Percentiles rank a stretch among this genome's conserved stretches.
phyloP scores from a whole-genome alignment of 2,888 invertebrate genomes.

The Pharmacophagus antenor region DNA sequence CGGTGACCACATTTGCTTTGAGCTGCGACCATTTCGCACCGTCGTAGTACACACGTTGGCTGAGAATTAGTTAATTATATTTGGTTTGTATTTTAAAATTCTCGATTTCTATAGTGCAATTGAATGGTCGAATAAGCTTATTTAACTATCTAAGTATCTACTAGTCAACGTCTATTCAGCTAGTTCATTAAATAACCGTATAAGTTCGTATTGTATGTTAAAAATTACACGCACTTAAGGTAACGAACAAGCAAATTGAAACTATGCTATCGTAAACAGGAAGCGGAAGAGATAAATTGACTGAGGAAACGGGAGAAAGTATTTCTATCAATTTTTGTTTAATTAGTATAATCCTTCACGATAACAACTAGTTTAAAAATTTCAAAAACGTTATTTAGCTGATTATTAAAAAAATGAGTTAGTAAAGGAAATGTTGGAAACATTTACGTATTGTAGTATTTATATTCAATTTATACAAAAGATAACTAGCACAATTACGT shows the following conservation, averaged over 20 bases:
- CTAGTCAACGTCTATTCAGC: no score
- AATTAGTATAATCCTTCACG: background rate
- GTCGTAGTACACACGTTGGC: no score
- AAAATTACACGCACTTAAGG: background rate
- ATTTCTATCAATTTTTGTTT: background rate
- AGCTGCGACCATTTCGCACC: no score
- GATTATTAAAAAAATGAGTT: background rate
- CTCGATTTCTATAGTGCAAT: no score
- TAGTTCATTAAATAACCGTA: no score
- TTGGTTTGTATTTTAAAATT: no score
- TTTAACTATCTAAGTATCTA: no score
- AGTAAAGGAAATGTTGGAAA: background rate
- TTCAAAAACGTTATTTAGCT: background rate
- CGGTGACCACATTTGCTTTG: no score
- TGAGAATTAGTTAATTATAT: no score
- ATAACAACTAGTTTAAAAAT: background rate
- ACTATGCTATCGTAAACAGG: background rate
- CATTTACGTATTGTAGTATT: no score
- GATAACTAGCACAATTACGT: no score
- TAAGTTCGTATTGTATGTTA: background rate
- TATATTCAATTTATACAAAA: background rate
- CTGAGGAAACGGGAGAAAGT: constrained; percentile 3
- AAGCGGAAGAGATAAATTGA: constrained; percentile 1
- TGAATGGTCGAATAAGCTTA: no score
- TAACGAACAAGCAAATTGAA: background rate